Base-by-base conservation (phyloP, 2,888 invertebrate genomes). In the Graphium colonna region DNA sequence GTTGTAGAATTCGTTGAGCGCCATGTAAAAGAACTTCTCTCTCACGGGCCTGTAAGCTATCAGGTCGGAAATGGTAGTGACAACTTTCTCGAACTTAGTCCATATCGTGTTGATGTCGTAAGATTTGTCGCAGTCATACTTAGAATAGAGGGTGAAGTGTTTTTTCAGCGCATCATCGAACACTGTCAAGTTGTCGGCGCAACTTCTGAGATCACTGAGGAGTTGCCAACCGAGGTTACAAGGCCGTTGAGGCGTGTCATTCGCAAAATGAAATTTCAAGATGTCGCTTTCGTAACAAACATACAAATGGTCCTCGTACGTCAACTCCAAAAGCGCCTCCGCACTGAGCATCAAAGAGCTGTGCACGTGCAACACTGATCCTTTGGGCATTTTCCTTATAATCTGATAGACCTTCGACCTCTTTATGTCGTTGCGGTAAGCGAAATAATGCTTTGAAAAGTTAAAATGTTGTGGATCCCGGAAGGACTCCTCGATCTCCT, bases 301-400 rank as follows among this genome's bases (percentile, higher is more conserved):
- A 74, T 92, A 93, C 42, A 95, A 82, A 71, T 93, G 73, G 1
- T 91, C 90, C 26, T 91, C 87, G 60, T 92, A 93, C 0, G 94
- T 94, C 55, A 95, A 69, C 45, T 91, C 82, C 18, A 94, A 78
- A 39, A 94, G 64, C 49, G 86, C 92, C 45, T 93, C 91, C 0
- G 90, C 81, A 33, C 92, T 92, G 12, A 91, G 90, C 61, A 93
- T 83, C 0, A 93, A 90, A 0, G 92, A 91, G 61, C 93, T 91
- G 66, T 95, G 95, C 0, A 92, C 90, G 65, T 95, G 95, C 10
- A 95, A 73, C 0, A 92, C 92, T 0, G 91, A 93, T 0, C 95
- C 96, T 81, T 96, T 96, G 0, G 96, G 96, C 91, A 96, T 91
- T 46, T 69, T 75, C 51, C 82, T 82, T 5, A 96, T 91, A 2